Percentiles rank a stretch among this genome's conserved stretches.
Conservation (phyloP, 2,797 vertebrate genomes). For the Sebastes steindachneri region DNA sequence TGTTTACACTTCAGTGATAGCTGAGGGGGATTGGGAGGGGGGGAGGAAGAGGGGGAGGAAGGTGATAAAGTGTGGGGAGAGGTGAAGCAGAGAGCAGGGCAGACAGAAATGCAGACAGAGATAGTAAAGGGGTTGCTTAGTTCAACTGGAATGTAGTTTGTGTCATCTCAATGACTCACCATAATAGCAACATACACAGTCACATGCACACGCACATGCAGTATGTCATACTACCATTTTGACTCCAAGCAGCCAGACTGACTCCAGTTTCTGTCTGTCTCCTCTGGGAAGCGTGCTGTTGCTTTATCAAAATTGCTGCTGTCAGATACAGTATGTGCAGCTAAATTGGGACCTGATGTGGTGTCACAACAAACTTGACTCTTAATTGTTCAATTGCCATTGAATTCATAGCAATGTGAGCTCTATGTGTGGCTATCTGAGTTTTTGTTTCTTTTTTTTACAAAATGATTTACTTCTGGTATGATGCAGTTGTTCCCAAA, state of each 20-base stretch:
- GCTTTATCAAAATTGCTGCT: constrained; percentile 30
- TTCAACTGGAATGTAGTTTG: constrained; percentile 73
- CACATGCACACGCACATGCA: constrained; percentile 52
- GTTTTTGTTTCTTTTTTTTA: background rate
- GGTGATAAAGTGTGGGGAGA: constrained; percentile 43
- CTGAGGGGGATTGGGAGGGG: constrained; percentile 11
- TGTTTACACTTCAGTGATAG: constrained; percentile 71
- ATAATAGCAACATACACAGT: constrained; percentile 74
- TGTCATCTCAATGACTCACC: constrained; percentile 78
- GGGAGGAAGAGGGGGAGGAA: background rate
- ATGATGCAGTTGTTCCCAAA: background rate
- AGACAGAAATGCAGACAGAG: constrained; percentile 66
- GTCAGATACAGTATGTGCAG: background rate
- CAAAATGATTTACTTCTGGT: background rate
- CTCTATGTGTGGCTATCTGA: background rate
- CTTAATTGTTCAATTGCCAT: background rate
- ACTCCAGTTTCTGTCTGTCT: constrained; percentile 58
- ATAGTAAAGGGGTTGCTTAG: constrained; percentile 73
- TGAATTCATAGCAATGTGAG: background rate
- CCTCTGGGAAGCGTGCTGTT: constrained; percentile 28
- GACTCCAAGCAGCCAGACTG: constrained; percentile 69
- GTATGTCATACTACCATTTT: constrained; percentile 73
- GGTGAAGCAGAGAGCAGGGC: constrained; percentile 55
- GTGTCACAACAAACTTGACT: background rate
- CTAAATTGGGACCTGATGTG: constrained; percentile 7